Conservation (phyloP, 1,140 invertebrate genomes). For the Zaprionus gabonicus region DNA sequence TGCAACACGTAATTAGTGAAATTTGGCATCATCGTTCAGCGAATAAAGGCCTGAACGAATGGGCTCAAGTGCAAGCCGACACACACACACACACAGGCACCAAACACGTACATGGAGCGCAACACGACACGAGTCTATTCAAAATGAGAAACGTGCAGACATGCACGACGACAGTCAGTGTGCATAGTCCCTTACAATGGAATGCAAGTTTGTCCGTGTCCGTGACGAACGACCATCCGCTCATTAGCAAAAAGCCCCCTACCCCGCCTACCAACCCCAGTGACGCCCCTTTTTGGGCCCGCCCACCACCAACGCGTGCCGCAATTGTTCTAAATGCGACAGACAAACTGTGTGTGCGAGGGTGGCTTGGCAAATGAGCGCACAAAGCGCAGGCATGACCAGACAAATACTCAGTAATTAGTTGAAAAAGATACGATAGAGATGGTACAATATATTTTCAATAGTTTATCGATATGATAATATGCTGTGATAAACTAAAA, state of each 20-base stretch:
- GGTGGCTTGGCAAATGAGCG: constrained; percentile 25
- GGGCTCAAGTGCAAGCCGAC: constrained; percentile 56
- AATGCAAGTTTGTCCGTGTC: constrained; percentile 52
- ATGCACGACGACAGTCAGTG: constrained; percentile 41
- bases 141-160: constrained; percentile 66
- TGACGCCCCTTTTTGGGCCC: neutral
- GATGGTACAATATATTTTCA: neutral
- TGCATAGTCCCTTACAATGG: constrained; percentile 15
- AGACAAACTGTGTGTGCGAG: constrained; percentile 17
- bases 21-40: constrained; percentile 66
- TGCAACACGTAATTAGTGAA: constrained; percentile 73
- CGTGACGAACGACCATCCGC: constrained; percentile 55
- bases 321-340: constrained; percentile 53
- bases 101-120: constrained; percentile 7
- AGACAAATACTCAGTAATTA: constrained; percentile 11
- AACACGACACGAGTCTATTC: constrained; percentile 35
- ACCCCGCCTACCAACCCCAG: neutral
- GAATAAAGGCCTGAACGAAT: constrained; percentile 46
- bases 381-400: neutral
- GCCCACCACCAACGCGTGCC: constrained; percentile 23
- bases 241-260: constrained; percentile 70
- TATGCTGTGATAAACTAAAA: too few species aligned
- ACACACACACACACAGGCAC: constrained; percentile 1
- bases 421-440: neutral
- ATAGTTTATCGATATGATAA: neutral